A percentile compares a stretch with the other conserved stretches of the same genome.
These are phyloP conservation scores for Halichoeres trimaculatus DNA, from an alignment of 2,113 vertebrate species.

Conservation along the genomic window DNA sequence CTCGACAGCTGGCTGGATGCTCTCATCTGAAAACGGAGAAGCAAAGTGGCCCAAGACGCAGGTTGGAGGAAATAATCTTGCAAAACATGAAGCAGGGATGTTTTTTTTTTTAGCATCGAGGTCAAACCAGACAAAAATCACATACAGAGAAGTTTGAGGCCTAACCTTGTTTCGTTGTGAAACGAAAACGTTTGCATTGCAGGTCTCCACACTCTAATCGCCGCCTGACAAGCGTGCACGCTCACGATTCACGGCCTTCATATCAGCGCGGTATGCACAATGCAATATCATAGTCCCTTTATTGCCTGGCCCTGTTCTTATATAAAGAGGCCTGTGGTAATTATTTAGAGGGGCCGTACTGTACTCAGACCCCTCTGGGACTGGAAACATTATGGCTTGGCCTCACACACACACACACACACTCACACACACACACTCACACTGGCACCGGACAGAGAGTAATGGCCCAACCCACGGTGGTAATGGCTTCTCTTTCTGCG, in stretches of 20 bases:
- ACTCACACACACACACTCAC: slow-evolving; percentile 48
- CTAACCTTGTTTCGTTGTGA: no score
- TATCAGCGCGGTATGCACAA: slow-evolving; percentile 31
- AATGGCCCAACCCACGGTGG: slow-evolving; percentile 74
- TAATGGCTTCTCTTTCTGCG: slow-evolving; percentile 74
- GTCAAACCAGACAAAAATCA: background rate
- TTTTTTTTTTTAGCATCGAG: background rate
- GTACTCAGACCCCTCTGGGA: slow-evolving; percentile 62
- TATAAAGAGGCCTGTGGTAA: slow-evolving; percentile 59
- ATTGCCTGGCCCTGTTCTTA: slow-evolving; percentile 53
- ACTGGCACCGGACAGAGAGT: slow-evolving; percentile 76
- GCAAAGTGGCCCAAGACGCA: background rate
- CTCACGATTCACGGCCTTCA: slow-evolving; percentile 4
- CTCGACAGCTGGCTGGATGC: slow-evolving; percentile 2
- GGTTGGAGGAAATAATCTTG: background rate
- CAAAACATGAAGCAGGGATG: background rate
- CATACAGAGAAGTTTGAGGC: no score
- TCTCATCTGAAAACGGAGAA: background rate
- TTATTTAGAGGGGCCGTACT: slow-evolving; percentile 62
- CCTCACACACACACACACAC: slow-evolving; percentile 30
- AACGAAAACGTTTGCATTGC: slow-evolving; percentile 21
- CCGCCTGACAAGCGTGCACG: slow-evolving; percentile 18
- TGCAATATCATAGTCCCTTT: slow-evolving; percentile 56
- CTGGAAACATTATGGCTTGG: slow-evolving; percentile 53
- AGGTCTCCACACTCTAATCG: slow-evolving; percentile 38